Percentiles rank a stretch among this genome's conserved stretches.
phyloP scores from a whole-genome alignment of 2,888 invertebrate species.

The Lepetodrilus schrolli region DNA sequence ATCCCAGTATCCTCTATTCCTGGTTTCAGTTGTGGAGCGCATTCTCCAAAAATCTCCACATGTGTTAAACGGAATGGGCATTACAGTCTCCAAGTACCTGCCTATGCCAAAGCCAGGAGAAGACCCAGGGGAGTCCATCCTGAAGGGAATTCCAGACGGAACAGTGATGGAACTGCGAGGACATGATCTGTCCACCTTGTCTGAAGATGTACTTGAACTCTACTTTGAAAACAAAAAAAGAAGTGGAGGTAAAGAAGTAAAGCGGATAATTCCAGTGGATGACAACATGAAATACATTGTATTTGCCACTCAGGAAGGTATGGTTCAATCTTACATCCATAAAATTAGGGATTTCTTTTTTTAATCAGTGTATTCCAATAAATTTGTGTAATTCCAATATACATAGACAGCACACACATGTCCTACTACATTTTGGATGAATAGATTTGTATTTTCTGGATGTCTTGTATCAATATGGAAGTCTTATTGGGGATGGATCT shows the following conservation, averaged over 20 bases:
- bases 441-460: no score
- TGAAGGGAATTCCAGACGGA: not conserved
- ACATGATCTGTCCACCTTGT: not conserved
- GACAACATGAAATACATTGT: constrained; percentile 1
- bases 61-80: not conserved
- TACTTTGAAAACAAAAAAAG: constrained; percentile 1
- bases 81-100: not conserved
- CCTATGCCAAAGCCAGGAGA: not conserved
- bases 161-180: not conserved
- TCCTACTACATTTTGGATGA: no score
- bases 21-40: not conserved
- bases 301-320: not conserved
- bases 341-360: no score
- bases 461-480: no score
- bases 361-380: no score
- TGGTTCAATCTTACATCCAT: no score
- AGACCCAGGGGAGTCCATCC: not conserved
- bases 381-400: no score
- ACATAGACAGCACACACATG: no score
- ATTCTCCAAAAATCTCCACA: not conserved
- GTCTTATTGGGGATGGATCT: no score
- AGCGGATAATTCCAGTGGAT: not conserved
- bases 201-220: not conserved
- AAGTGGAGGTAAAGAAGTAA: not conserved
- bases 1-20: no score